A percentile compares a stretch with the other conserved stretches of the same genome.
Conservation (phyloP, 2,113 vertebrate genomes). For the Paradoxurus hermaphroditus region DNA sequence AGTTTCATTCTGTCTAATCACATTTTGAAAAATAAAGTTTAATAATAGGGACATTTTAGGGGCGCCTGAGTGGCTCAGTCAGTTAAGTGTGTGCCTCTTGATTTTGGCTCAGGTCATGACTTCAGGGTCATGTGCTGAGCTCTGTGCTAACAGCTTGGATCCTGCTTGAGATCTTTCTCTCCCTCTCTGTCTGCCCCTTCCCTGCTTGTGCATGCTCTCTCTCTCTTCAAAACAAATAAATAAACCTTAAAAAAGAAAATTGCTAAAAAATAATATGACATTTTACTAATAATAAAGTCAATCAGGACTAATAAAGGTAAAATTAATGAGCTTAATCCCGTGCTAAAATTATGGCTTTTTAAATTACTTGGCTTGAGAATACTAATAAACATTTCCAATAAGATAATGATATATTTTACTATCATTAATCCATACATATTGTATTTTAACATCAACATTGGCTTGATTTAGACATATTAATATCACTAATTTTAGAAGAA, state of each 20-base stretch:
- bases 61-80: too few relatives aligned
- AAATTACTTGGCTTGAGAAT: background rate
- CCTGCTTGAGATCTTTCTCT: too few relatives aligned
- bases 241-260: too few relatives aligned
- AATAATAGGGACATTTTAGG: background rate
- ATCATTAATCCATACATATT: background rate
- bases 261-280: background rate
- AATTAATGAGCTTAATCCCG: background rate
- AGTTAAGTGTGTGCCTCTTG: too few relatives aligned
- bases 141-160: too few relatives aligned
- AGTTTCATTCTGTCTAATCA: background rate
- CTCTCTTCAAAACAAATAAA: too few relatives aligned
- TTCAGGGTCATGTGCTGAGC: too few relatives aligned
- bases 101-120: too few relatives aligned
- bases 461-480: background rate
- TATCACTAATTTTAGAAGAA: background rate
- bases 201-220: too few relatives aligned
- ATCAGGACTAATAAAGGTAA: background rate
- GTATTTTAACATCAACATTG: background rate
- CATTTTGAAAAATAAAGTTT: background rate
- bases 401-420: background rate
- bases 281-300: background rate
- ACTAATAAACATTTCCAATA: background rate
- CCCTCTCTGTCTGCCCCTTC: too few relatives aligned
- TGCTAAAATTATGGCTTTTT: background rate